Evolutionary conservation across 2,888 invertebrate genomes (phyloP).

Genomic region (Bursaphelenchus okinawaensis): DNA sequence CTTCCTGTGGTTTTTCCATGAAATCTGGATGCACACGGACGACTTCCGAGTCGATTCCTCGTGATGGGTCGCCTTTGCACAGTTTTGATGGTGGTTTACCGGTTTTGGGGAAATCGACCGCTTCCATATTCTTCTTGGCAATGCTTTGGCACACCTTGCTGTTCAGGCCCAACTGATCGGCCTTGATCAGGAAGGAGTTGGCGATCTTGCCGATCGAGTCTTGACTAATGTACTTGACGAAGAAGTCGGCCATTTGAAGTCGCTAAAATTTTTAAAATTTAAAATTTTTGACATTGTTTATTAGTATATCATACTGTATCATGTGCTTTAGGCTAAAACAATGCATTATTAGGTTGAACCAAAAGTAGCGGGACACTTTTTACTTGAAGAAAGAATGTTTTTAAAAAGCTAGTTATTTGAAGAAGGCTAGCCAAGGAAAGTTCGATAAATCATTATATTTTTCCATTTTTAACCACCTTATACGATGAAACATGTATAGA

Average conservation of each 20-base stretch:
- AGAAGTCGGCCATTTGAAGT: constrained; percentile 49
- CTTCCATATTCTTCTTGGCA: constrained; percentile 51
- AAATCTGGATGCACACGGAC: constrained; percentile 34
- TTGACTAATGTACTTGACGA: constrained; percentile 55
- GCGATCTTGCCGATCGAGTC: constrained; percentile 57
- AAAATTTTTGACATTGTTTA: no score
- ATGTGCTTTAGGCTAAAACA: no score
- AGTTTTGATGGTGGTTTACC: constrained; percentile 38
- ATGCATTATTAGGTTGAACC: no score
- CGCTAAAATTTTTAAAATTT: constrained; percentile 6
- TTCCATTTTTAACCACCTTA: no score
- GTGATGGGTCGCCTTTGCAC: constrained; percentile 13
- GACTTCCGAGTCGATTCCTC: constrained; percentile 26
- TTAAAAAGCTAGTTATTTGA: no score
- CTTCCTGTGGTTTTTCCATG: constrained; percentile 39
- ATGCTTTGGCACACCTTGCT: constrained; percentile 41
- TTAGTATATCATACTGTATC: no score
- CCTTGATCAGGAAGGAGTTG: constrained; percentile 54
- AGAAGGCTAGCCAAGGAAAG: no score
- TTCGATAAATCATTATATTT: no score
- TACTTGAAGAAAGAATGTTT: no score
- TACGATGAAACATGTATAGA: no score
- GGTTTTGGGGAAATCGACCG: constrained; percentile 58
- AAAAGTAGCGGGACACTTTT: no score
- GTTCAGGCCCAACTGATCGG: constrained; percentile 54